Evolutionary conservation across 2,888 invertebrate genomes (phyloP), one percentile per base, ranked within the genome.

Genomic region (Scaeva pyrastri): DNA sequence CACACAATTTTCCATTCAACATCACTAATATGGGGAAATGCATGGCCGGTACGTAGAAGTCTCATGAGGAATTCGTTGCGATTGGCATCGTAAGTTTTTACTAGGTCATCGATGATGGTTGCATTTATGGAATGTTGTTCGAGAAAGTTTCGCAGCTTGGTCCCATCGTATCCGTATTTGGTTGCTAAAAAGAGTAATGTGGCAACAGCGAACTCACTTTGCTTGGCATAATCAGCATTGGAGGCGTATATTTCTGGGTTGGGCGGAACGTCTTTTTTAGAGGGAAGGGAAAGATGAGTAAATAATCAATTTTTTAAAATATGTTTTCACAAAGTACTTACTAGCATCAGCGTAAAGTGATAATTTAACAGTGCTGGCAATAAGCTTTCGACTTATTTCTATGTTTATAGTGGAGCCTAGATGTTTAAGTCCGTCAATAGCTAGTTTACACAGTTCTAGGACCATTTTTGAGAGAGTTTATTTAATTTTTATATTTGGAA

Each of bases 231-330:
- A 43, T 90, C 90, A 5, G 91, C 91, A 64, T 91, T 90, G 12
- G 89, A 89, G n/a, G 92, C 91, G 80, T 93, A 92, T 50, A 93
- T 91, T 88, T 92, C 93, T 1, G 93, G 92, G 39, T 91, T 91
- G 12, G 91, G 90, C 2, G 93, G 92, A 41, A 93, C 90, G 75
- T 91, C 93, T 92, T 12, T 2, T 7, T 12, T 19, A 21, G 56
- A 5, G 48, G 26, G 43, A 8, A 41, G 14, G 26, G 45, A 50
- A 62, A 50, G 11, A 16, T 45, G 8, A 55, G 39, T 55, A 58
- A 36, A 45, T 19, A 73, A 62, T 48, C 45, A 56, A 11, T 62
- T 41, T 39, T 6, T 56, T 21, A 39, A 19, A 7, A 7, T 8
- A 6, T 7, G 5, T 19, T 16, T 45, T 10, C 5, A 6, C 21